These are phyloP conservation scores for Alligator sinensis DNA, from an alignment of 2,113 vertebrate genomes.

Conservation along the genomic window DNA sequence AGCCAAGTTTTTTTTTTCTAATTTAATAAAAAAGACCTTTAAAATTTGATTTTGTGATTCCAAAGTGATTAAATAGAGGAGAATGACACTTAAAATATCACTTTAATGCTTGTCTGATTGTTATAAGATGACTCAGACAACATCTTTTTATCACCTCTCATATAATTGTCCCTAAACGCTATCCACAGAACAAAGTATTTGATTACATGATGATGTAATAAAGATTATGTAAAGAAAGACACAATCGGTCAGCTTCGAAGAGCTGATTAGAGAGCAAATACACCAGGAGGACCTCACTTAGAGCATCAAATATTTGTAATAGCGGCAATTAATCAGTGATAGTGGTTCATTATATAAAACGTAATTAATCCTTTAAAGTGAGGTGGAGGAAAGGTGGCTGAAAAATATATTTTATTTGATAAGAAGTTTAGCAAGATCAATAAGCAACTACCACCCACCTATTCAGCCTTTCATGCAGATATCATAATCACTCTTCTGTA, in stretches of 20 bases:
- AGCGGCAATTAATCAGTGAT: background rate
- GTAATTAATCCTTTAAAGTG: background rate
- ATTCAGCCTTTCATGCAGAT: background rate
- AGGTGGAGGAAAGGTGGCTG: background rate
- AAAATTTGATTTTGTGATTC: background rate
- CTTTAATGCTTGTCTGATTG: background rate
- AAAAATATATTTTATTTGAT: background rate
- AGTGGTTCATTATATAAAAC: conserved; percentile 17
- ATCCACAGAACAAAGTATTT: background rate
- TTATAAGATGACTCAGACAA: background rate
- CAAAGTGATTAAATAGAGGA: background rate
- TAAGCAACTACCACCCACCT: background rate
- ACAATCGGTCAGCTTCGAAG: background rate
- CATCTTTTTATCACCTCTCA: background rate
- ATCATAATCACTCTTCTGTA: background rate
- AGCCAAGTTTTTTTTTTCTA: background rate
- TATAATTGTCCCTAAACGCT: background rate
- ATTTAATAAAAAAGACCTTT: too few relatives aligned
- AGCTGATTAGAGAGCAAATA: background rate
- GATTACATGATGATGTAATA: background rate
- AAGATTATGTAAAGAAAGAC: background rate
- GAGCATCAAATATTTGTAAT: conserved; percentile 9
- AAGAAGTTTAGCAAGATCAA: background rate
- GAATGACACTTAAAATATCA: background rate
- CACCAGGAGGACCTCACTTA: background rate